phyloP scores from a whole-genome alignment of 2,113 vertebrate genomes.

The Xenopus laevis region DNA sequence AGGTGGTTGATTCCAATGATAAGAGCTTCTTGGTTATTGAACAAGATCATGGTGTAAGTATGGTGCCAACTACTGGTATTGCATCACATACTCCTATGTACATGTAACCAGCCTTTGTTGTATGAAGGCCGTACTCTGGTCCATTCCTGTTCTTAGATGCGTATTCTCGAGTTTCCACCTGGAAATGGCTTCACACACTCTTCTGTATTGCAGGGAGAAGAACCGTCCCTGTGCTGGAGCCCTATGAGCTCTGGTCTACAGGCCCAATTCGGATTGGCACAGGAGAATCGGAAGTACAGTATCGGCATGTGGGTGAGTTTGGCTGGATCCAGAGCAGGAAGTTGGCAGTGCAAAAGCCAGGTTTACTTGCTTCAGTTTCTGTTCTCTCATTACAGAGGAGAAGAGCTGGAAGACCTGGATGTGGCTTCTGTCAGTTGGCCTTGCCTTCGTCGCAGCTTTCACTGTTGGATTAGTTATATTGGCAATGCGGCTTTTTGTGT shows the following conservation, averaged over 20 bases:
- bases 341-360: background rate
- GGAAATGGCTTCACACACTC: background rate
- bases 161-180: too few species aligned
- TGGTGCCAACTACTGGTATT: too few species aligned
- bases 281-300: background rate
- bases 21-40: too few species aligned
- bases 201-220: background rate
- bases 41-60: too few species aligned
- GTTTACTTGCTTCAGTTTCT: background rate
- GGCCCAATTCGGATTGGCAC: slow-evolving; percentile 2
- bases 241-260: slow-evolving; percentile 9
- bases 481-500: background rate
- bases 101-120: too few species aligned
- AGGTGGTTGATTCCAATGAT: too few species aligned
- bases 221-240: background rate
- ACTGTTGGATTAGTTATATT: background rate
- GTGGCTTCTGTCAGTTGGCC: background rate
- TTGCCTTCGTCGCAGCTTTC: slow-evolving; percentile 14
- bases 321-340: too few species aligned
- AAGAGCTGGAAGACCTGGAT: background rate
- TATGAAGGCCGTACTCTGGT: too few species aligned
- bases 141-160: too few species aligned
- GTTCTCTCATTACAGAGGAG: background rate
- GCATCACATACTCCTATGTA: too few species aligned
- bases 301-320: slow-evolving; percentile 15